Base-by-base conservation (phyloP, 2,888 invertebrate genomes). In the Tetanocera ferruginea region DNA sequence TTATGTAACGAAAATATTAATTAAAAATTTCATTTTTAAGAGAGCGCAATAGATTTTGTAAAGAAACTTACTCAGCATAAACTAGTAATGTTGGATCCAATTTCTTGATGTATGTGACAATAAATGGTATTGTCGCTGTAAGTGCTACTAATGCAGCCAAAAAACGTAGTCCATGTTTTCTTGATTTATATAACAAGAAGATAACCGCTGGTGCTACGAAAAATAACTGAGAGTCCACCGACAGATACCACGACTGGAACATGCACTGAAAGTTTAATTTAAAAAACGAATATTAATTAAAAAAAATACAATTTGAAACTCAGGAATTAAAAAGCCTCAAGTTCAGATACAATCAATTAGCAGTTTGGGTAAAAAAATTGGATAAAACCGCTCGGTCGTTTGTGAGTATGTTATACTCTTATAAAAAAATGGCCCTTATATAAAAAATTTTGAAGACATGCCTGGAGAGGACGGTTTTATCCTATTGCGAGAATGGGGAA, bases 21-120 rank as follows among this genome's bases (percentile, higher is more conserved):
- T 60, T n/a, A n/a, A n/a, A n/a, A n/a, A n/a, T n/a, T n/a, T n/a
- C n/a, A n/a, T n/a, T n/a, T n/a, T n/a, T n/a, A n/a, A n/a, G n/a
- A n/a, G n/a, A n/a, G n/a, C n/a, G n/a, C n/a, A n/a, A n/a, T n/a
- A n/a, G n/a, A n/a, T n/a, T 2, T 25, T 28, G 2, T 23, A 23
- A 31, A 70, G 28, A 19, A 66, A 91, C 93, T 92, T 91, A 94
- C 94, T 93, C 92, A 60, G 93, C 91, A 88, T 92, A 94, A 77
- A 93, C 91, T 89, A 95, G 89, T 67, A 94, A 88, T 0, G 94
- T 94, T 3, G 94, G 94, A 88, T 94, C 94, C 84, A 93, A 89
- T 57, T 91, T 88, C 62, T 93, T 89, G 69, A 90, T 86, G 80
- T 91, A 93, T 5, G 94, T 94, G 5, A 93, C 89, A 14, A 90